A percentile compares a stretch with the other conserved stretches of the same genome.
These are phyloP conservation scores for Struthio camelus DNA, from an alignment of 2,113 vertebrate species.

Conservation along the genomic window DNA sequence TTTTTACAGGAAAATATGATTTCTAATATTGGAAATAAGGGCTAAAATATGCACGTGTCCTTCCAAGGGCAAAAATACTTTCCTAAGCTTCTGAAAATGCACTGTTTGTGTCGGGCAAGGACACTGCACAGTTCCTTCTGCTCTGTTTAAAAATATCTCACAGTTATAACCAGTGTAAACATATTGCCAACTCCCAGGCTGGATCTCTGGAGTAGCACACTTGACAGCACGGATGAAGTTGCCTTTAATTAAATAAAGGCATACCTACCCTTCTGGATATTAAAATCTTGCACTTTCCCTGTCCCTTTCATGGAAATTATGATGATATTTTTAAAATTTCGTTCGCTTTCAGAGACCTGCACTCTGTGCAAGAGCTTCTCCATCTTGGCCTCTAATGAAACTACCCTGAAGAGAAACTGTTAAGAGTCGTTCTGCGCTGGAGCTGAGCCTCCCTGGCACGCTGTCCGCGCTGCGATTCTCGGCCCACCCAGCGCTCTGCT, in stretches of 20 bases:
- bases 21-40: not conserved
- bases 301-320: not conserved
- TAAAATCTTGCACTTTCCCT: not conserved
- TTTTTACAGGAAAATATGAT: not conserved
- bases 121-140: not conserved
- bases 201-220: not conserved
- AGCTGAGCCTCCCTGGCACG: not conserved
- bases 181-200: not conserved
- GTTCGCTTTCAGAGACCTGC: not conserved
- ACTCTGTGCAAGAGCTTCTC: not conserved
- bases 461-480: not conserved
- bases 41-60: not conserved
- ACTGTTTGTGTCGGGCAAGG: not conserved
- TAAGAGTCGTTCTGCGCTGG: not conserved
- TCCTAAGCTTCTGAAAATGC: not conserved
- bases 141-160: not conserved
- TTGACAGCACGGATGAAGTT: not conserved
- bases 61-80: constrained; percentile 12
- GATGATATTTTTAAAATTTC: not conserved
- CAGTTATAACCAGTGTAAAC: not conserved
- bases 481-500: not conserved
- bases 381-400: not conserved
- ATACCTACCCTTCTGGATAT: not conserved
- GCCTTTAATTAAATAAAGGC: not conserved
- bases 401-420: not conserved